Base-by-base conservation (phyloP, 2,797 vertebrate genomes). In the Cossypha polioptera region DNA sequence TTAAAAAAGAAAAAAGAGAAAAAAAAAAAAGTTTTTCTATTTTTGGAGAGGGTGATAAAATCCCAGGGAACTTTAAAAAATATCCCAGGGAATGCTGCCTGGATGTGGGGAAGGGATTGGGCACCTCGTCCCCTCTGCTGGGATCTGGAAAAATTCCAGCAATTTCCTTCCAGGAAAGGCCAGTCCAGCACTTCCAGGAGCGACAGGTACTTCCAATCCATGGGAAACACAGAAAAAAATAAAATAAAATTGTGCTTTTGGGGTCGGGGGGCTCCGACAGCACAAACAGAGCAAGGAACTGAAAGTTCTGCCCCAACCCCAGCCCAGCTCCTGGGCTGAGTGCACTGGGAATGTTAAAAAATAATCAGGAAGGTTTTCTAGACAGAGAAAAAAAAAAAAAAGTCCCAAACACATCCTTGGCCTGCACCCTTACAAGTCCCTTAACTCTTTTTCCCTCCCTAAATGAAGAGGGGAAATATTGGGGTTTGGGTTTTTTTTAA, bases 161-260 rank as follows among this genome's bases (percentile, higher is more conserved):
- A 82, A 69, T 43, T 83, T 50, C 48, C 48, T 50, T 50, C 48
- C 87, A 76, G 96, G 97, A 95, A 95, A 90, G 84, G 94, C 15
- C 3, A 10, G 3, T 25, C 88, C 89, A 67, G 94, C 15, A 0
- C 76, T 88, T 69, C 65, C 88, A 94, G 65, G 40, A 94, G 95
- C 45, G 5, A 94, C 98, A 98, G 98, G 98, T 98, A 96, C 97
- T 96, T 97, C 97, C 62, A 0, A 69, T 16, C 40, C 54, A 1
- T 1, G 40, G 55, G 88, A 92, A 16, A 42, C 40, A 29, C 61
- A 10, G 84, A 9, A 9, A 31, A 33, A 48, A 38, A 54, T 43
- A 25, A 19, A 38, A 43, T n/a, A 50, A 45, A 29, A 22, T 8
- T 5, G 14, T 20, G 7, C 9, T 50, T 83, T 63, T 18, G 36